Percentiles rank a stretch among this genome's conserved stretches.
Evolutionary conservation across 2,888 invertebrate species (phyloP).

Genomic region (Pseudococcus viburni): DNA sequence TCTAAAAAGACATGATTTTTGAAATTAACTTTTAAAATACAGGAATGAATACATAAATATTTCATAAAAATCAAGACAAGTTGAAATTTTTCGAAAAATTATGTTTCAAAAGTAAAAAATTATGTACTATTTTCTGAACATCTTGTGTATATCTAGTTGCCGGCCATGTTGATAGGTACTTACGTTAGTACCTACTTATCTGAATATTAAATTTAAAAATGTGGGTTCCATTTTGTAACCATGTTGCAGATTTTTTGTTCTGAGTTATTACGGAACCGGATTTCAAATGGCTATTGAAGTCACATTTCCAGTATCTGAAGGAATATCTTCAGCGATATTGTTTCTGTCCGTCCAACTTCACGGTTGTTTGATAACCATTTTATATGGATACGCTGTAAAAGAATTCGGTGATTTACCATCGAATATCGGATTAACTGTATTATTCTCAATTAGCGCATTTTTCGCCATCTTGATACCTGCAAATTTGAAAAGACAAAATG

Average conservation of each 20-base stretch:
- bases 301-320: conserved; percentile 70
- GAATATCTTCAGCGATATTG: conserved; percentile 69
- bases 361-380: conserved; percentile 68
- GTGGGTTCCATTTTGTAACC: too few relatives aligned
- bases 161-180: too few relatives aligned
- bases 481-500: conserved; percentile 40
- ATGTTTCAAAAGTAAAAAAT: too few relatives aligned
- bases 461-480: not conserved
- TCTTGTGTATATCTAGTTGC: too few relatives aligned
- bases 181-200: too few relatives aligned
- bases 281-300: conserved; percentile 70
- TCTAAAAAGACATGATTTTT: too few relatives aligned
- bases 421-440: conserved; percentile 75
- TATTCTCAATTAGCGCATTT: not conserved
- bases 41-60: too few relatives aligned
- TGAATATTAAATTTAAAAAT: too few relatives aligned
- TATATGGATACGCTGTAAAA: conserved; percentile 71
- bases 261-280: conserved; percentile 70
- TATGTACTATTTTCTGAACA: too few relatives aligned
- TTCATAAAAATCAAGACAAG: too few relatives aligned
- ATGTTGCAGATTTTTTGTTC: conserved; percentile 76
- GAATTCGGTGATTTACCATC: conserved; percentile 84
- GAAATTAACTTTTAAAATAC: too few relatives aligned
- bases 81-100: too few relatives aligned
- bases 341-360: conserved; percentile 69